Evolutionary conservation across 92 coral and sea anemone species (phyloP).

Genomic region (Epizoanthus rinbou): DNA sequence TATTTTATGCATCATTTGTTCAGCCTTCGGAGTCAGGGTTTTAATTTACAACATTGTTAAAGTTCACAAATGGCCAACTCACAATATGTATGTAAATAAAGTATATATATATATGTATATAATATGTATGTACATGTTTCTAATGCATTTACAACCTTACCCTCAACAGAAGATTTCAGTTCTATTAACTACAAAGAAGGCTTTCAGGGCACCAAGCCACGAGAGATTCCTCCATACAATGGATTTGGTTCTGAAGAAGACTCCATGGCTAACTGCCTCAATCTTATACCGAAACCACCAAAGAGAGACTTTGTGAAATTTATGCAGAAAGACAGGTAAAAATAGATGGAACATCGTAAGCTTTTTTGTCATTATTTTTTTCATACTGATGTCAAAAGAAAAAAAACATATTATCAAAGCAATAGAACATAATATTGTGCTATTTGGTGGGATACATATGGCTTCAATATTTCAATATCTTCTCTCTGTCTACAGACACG

Average conservation of each 20-base stretch:
- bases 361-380: background rate
- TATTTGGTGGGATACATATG: background rate
- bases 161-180: slow-evolving; percentile 64
- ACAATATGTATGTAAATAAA: no score
- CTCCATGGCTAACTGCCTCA: slow-evolving; percentile 90
- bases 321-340: slow-evolving; percentile 97
- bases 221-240: slow-evolving; percentile 96
- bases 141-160: background rate
- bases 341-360: background rate
- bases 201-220: slow-evolving; percentile 60
- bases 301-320: slow-evolving; percentile 94
- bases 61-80: no score
- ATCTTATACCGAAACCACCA: slow-evolving; percentile 96
- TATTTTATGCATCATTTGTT: no score
- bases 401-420: no score
- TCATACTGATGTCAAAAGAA: no score
- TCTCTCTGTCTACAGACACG: slow-evolving; percentile 64
- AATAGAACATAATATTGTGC: no score
- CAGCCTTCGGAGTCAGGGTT: no score
- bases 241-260: slow-evolving; percentile 99
- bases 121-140: background rate
- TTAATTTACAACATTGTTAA: no score
- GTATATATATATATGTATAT: no score
- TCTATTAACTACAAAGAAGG: slow-evolving; percentile 82
- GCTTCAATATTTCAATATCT: background rate